A percentile compares a stretch with the other conserved stretches of the same genome.
phyloP scores from a whole-genome alignment of 2,113 vertebrate species.

The human region GRCh38 chr1:2513001-2513500 shows the following conservation, averaged over 20 bases:
- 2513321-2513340: background rate
- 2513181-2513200: no score
- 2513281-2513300: background rate
- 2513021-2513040: constrained; percentile 98
- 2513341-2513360: background rate
- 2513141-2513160: no score
- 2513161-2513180: no score
- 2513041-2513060: constrained; percentile 63
- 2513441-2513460: no score
- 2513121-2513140: no score
- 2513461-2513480: background rate
- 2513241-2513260: no score
- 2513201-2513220: fast-evolving
- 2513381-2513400: background rate
- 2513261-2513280: background rate
- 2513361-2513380: background rate
- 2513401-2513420: background rate
- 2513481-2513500: fast-evolving
- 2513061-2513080: background rate
- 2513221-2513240: fast-evolving
- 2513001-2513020: constrained; percentile 93
- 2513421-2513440: no score
- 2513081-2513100: background rate
- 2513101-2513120: no score
- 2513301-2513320: fast-evolving